Conservation (phyloP, 2,113 vertebrate species). For the Periophthalmus modestus region DNA sequence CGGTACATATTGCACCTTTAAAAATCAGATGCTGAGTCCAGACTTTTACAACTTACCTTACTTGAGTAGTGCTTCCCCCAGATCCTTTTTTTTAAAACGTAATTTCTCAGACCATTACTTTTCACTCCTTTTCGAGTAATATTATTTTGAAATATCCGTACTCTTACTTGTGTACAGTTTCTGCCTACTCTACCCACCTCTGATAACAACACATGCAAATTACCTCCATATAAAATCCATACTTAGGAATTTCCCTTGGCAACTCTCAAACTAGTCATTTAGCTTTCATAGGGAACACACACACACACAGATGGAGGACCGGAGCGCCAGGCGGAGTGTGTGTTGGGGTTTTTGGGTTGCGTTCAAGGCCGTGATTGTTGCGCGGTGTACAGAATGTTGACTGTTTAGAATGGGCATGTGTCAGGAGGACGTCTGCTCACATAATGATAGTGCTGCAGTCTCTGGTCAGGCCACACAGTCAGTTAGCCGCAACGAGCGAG, state of each 20-base stretch:
- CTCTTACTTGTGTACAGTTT: background rate
- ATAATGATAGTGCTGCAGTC: slow-evolving; percentile 52
- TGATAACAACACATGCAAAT: slow-evolving; percentile 61
- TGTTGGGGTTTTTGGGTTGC: slow-evolving; percentile 57
- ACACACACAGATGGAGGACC: slow-evolving; percentile 31
- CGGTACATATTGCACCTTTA: no score
- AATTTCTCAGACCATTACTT: no score
- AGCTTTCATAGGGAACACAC: slow-evolving; percentile 53
- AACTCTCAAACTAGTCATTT: slow-evolving; percentile 65
- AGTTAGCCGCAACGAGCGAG: slow-evolving; percentile 26
- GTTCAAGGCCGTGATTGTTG: slow-evolving; percentile 62
- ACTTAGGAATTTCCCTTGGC: slow-evolving; percentile 63
- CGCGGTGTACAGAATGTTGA: slow-evolving; percentile 29
- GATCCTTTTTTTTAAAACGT: no score
- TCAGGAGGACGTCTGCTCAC: slow-evolving; percentile 40
- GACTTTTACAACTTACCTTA: no score
- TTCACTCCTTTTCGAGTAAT: no score
- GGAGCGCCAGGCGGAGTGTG: slow-evolving; percentile 39
- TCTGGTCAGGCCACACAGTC: slow-evolving; percentile 49
- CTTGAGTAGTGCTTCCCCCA: no score
- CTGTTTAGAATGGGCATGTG: slow-evolving; percentile 54
- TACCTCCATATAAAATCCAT: slow-evolving; percentile 63
- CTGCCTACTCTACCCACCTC: slow-evolving; percentile 12
- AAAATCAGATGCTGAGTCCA: no score
- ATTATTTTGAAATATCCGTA: background rate